These are phyloP conservation scores for Caloenas nicobarica DNA, from an alignment of 2,113 vertebrate genomes.

Conservation along the genomic window DNA sequence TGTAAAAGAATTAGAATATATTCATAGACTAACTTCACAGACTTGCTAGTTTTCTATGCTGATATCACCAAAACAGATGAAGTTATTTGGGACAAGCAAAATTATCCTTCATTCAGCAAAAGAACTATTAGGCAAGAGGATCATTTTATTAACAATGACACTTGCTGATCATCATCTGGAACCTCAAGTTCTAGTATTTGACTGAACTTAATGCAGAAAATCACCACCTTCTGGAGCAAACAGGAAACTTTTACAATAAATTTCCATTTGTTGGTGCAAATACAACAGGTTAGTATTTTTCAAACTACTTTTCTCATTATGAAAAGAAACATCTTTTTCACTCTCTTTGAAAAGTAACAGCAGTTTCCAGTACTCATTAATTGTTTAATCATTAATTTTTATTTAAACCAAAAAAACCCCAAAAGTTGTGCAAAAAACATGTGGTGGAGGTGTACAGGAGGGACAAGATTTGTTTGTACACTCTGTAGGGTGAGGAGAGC, in stretches of 20 bases:
- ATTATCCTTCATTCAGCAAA: not conserved
- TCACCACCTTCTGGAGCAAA: not conserved
- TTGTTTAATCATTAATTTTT: not conserved
- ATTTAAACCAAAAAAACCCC: not conserved
- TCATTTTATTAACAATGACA: not conserved
- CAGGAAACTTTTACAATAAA: not conserved
- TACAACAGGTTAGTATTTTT: not conserved
- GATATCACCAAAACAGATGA: not conserved
- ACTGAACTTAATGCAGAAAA: not conserved
- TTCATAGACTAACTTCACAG: not conserved
- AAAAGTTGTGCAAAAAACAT: not conserved
- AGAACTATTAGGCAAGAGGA: not conserved
- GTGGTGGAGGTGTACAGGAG: not conserved
- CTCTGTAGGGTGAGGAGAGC: not conserved
- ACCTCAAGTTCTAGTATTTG: not conserved
- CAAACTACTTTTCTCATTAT: not conserved
- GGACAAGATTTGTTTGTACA: not conserved
- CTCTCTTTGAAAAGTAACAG: not conserved
- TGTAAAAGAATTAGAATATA: constrained; percentile 44
- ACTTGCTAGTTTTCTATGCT: not conserved
- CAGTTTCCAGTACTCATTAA: not conserved
- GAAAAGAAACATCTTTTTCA: not conserved
- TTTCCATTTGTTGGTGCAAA: not conserved
- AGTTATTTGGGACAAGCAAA: not conserved
- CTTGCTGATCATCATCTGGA: not conserved